Percentiles rank a stretch among this genome's conserved stretches.
Conservation (phyloP, 1,140 invertebrate genomes). For the Homarus americanus region DNA sequence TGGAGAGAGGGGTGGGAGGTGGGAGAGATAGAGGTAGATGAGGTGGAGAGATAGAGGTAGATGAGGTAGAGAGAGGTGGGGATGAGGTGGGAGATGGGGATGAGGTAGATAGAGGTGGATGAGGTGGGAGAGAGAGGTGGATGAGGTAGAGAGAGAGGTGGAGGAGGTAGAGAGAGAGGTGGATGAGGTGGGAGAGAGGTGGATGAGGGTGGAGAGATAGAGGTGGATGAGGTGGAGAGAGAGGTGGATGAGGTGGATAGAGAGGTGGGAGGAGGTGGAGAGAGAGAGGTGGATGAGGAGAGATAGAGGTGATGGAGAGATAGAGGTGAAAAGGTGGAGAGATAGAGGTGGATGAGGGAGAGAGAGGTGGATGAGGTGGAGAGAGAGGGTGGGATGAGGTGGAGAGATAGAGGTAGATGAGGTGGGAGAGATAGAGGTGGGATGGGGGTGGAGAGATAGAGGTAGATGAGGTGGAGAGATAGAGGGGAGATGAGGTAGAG, state of each 20-base stretch:
- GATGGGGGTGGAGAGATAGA: background rate
- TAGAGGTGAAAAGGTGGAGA: background rate
- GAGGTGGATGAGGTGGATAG: background rate
- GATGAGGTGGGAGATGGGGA: background rate
- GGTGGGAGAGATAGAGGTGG: background rate
- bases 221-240: background rate
- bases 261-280: background rate
- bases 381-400: background rate
- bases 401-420: background rate
- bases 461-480: background rate
- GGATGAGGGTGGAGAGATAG: background rate
- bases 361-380: background rate
- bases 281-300: background rate
- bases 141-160: background rate
- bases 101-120: background rate
- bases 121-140: background rate
- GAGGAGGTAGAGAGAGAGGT: background rate
- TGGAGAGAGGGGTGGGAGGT: background rate
- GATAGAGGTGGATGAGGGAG: background rate
- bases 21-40: background rate
- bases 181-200: no score
- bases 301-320: background rate
- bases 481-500: background rate
- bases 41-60: background rate
- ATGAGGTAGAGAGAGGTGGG: background rate